Conservation (phyloP, 1,140 invertebrate genomes). For the Pachypsylla venusta region DNA sequence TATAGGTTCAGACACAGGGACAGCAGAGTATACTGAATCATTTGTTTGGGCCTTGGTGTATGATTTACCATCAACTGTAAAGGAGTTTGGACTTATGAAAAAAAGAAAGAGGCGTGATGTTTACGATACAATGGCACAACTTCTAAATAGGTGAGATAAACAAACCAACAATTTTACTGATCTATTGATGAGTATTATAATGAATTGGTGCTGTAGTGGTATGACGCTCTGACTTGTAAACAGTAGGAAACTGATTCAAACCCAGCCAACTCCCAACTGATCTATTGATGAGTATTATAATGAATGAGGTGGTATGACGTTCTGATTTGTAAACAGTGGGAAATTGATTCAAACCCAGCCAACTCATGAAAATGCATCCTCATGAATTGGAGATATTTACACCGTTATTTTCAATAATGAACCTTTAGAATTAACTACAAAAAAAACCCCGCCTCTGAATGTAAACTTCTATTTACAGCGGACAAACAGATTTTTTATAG, state of each 20-base stretch:
- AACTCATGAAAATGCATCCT: too few relatives aligned
- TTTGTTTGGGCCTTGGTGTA: conserved; percentile 6
- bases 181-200: background rate
- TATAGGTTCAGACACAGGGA: background rate
- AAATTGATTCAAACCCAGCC: too few relatives aligned
- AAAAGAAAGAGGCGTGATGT: background rate
- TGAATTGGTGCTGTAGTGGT: background rate
- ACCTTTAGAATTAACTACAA: too few relatives aligned
- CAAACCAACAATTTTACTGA: background rate
- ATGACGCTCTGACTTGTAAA: background rate
- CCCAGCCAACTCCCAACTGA: too few relatives aligned
- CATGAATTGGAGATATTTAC: too few relatives aligned
- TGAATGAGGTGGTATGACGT: background rate
- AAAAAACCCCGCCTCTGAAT: too few relatives aligned
- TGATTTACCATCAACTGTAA: background rate
- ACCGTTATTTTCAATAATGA: too few relatives aligned
- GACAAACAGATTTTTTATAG: too few relatives aligned
- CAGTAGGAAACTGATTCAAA: background rate
- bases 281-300: background rate
- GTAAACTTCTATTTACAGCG: too few relatives aligned
- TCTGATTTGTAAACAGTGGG: background rate
- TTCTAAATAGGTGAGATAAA: background rate
- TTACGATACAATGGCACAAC: background rate
- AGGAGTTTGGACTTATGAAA: background rate
- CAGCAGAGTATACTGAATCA: conserved; percentile 1